Conservation (phyloP, 2,797 vertebrate genomes). For the Rallus crepitans region DNA sequence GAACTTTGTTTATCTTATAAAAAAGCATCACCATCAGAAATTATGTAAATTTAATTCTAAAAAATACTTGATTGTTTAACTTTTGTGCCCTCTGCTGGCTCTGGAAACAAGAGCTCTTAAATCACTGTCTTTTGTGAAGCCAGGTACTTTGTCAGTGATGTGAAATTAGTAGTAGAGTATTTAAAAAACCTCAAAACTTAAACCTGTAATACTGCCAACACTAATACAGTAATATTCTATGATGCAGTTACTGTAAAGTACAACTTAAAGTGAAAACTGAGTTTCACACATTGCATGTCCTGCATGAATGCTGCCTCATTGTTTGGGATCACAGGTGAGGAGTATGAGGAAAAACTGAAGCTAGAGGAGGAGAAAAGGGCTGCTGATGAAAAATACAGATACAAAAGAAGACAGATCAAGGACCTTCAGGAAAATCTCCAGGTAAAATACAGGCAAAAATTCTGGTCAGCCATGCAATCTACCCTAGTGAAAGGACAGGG, state of each 20-base stretch:
- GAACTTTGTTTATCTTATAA: neutral
- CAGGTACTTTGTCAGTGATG: neutral
- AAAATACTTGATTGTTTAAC: neutral
- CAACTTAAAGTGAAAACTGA: neutral
- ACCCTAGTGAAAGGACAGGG: neutral
- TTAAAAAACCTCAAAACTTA: neutral
- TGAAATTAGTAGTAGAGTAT: neutral
- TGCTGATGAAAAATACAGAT: constrained; percentile 81
- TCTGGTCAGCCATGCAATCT: neutral
- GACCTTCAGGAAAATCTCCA: constrained; percentile 88
- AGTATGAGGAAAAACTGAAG: constrained; percentile 85
- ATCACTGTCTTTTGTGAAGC: neutral
- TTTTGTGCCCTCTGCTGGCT: constrained; percentile 60
- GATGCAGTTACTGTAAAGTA: neutral
- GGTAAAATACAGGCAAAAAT: constrained; percentile 74
- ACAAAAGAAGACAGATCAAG: constrained; percentile 82
- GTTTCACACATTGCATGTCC: neutral
- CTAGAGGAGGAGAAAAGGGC: constrained; percentile 86
- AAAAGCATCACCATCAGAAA: neutral
- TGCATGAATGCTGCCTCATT: constrained; percentile 1
- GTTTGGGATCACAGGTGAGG: constrained; percentile 81
- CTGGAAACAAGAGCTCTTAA: neutral
- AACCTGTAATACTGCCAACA: neutral
- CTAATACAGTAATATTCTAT: neutral
- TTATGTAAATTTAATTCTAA: neutral